Conservation (phyloP, 2,797 vertebrate species). For the Yasuhikotakia modesta region DNA sequence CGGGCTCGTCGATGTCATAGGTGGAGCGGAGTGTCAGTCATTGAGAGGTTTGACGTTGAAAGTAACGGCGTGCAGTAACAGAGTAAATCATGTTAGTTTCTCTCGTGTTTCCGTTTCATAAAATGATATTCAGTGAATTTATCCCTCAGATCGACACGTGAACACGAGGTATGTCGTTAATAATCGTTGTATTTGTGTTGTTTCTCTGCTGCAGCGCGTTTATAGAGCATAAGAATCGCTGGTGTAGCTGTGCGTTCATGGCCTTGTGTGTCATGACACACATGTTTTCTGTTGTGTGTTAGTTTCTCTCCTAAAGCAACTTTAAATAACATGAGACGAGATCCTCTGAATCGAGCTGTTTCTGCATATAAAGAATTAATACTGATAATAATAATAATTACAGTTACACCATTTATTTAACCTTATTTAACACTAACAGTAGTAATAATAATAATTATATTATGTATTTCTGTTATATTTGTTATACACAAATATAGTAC, state of each 20-base stretch:
- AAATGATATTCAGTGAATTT: neutral
- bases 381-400: too few species aligned
- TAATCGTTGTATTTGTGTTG: neutral
- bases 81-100: neutral
- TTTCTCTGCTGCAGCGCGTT: neutral
- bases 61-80: constrained; percentile 8
- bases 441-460: too few species aligned
- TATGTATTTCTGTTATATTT: too few species aligned
- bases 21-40: neutral
- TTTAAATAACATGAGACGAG: neutral
- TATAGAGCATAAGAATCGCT: neutral
- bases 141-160: neutral
- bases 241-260: neutral
- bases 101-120: neutral
- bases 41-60: neutral
- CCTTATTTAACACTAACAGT: too few species aligned
- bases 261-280: constrained; percentile 15
- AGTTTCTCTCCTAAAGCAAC: neutral
- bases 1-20: neutral
- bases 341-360: neutral
- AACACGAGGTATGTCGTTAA: constrained; percentile 3
- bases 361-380: neutral
- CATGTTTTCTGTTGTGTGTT: neutral
- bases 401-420: too few species aligned
- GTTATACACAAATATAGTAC: too few species aligned